Conservation (phyloP, 2,113 vertebrate genomes). For the Gallinago jamesoni region DNA sequence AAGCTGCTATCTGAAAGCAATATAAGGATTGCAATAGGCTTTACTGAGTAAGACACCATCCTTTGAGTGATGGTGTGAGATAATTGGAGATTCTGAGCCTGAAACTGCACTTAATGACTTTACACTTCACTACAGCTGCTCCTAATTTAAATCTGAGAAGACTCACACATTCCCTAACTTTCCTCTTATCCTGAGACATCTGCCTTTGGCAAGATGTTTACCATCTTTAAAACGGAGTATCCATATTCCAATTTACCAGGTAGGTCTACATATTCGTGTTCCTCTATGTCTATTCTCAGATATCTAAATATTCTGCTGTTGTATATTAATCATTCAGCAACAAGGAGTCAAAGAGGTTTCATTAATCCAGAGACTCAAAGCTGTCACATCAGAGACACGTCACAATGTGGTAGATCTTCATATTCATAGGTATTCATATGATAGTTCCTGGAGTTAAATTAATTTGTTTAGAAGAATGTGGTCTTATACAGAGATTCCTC, state of each 20-base stretch:
- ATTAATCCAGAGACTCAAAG: background rate
- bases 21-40: background rate
- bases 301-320: background rate
- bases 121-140: background rate
- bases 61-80: background rate
- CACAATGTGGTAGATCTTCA: background rate
- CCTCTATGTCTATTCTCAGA: background rate
- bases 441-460: background rate
- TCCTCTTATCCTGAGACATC: background rate
- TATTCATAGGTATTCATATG: background rate
- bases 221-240: background rate
- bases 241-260: background rate
- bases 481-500: background rate
- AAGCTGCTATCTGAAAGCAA: background rate
- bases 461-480: background rate
- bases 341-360: background rate
- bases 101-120: background rate
- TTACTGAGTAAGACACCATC: background rate
- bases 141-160: background rate
- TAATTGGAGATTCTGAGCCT: background rate
- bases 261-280: background rate
- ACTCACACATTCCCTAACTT: background rate
- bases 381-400: background rate
- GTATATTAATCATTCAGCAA: background rate
- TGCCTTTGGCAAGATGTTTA: background rate